phyloP scores from a whole-genome alignment of 2,888 invertebrate species.

The Patella caerulea region DNA sequence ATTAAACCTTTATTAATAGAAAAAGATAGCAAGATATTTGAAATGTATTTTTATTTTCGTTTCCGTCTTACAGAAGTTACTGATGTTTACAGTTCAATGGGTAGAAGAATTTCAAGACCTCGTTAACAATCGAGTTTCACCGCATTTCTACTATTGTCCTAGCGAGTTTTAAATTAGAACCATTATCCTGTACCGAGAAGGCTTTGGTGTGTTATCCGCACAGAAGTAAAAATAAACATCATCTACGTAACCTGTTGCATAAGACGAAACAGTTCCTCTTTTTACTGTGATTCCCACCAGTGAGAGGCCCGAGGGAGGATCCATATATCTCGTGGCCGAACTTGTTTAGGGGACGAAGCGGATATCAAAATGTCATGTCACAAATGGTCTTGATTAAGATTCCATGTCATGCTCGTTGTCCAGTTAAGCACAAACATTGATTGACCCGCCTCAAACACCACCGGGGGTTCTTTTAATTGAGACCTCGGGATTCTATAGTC shows the following conservation, averaged over 20 bases:
- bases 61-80: no score
- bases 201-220: background rate
- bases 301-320: background rate
- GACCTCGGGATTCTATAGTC: slow-evolving; percentile 8
- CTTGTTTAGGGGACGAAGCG: slow-evolving; percentile 5
- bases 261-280: slow-evolving; percentile 2
- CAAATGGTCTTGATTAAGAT: slow-evolving; percentile 9
- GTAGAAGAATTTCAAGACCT: no score
- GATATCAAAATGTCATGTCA: slow-evolving; percentile 12
- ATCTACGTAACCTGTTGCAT: background rate
- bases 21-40: no score
- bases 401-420: slow-evolving; percentile 8
- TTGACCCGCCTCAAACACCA: slow-evolving; percentile 10
- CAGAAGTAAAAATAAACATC: slow-evolving; percentile 6
- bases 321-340: background rate
- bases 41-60: no score
- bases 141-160: background rate
- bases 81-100: no score
- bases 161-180: background rate
- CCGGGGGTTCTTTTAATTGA: slow-evolving; percentile 9
- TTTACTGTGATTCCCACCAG: slow-evolving; percentile 1
- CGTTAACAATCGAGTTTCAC: background rate
- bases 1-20: no score
- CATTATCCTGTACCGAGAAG: background rate
- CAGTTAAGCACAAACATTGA: slow-evolving; percentile 5